phyloP scores from a whole-genome alignment of 1,140 invertebrate genomes.

The Drosophila insularis region DNA sequence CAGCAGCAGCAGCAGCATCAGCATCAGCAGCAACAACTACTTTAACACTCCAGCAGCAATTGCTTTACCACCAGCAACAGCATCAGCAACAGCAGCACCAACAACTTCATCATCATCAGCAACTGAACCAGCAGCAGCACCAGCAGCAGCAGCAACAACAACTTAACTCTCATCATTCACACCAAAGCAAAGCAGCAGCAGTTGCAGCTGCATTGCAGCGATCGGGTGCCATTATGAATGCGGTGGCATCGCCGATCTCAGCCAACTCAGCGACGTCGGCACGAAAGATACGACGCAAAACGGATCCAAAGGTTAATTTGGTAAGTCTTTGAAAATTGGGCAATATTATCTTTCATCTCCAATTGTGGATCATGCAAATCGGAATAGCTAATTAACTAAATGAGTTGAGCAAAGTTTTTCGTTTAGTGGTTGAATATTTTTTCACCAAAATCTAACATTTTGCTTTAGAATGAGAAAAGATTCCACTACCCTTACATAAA shows the following conservation, averaged over 20 bases:
- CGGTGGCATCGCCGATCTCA: slow-evolving; percentile 81
- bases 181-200: slow-evolving; percentile 54
- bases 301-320: slow-evolving; percentile 81
- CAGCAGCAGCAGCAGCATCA: slow-evolving; percentile 44
- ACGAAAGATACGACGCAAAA: slow-evolving; percentile 80
- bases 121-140: slow-evolving; percentile 26
- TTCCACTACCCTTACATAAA: too few species aligned
- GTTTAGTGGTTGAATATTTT: too few species aligned
- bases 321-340: slow-evolving; percentile 45
- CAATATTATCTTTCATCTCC: background rate
- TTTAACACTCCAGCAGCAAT: slow-evolving; percentile 45
- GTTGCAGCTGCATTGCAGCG: slow-evolving; percentile 67
- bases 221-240: slow-evolving; percentile 80
- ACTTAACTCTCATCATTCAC: slow-evolving; percentile 55
- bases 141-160: slow-evolving; percentile 54
- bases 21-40: slow-evolving; percentile 40
- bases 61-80: slow-evolving; percentile 19
- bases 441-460: too few species aligned
- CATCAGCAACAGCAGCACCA: slow-evolving; percentile 42
- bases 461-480: too few species aligned
- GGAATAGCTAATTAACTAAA: background rate
- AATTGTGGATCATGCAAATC: background rate
- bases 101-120: slow-evolving; percentile 19
- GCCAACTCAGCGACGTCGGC: slow-evolving; percentile 72
- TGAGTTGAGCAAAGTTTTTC: too few species aligned